phyloP scores from a whole-genome alignment of 2,797 vertebrate genomes.

The Meda fulgida region DNA sequence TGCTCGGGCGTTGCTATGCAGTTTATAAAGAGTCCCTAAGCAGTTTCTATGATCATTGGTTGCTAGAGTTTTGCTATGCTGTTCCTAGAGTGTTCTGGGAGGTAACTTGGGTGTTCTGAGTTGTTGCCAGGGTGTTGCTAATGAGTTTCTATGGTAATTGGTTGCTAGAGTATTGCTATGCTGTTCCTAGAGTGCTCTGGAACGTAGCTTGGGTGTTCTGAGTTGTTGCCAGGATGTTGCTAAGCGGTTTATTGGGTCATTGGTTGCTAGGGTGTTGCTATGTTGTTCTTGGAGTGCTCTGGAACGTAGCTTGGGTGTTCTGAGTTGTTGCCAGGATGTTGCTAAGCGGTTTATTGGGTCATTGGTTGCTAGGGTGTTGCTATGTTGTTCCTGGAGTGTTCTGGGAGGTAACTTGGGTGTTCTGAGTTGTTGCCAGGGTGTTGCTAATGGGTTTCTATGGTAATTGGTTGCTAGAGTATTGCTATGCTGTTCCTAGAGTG shows the following conservation, averaged over 20 bases:
- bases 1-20: background rate
- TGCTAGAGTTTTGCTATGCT: background rate
- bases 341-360: background rate
- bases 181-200: background rate
- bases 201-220: background rate
- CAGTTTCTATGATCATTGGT: too few relatives aligned
- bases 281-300: too few relatives aligned
- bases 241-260: accelerated
- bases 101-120: background rate
- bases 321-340: too few relatives aligned
- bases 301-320: background rate
- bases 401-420: accelerated
- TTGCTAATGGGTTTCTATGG: accelerated
- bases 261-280: background rate
- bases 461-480: too few relatives aligned
- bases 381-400: background rate
- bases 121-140: background rate
- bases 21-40: too few relatives aligned
- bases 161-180: background rate
- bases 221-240: background rate
- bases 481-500: background rate
- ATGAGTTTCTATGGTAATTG: accelerated
- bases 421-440: background rate
- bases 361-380: background rate
- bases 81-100: background rate